Base-by-base conservation (phyloP, 2,888 invertebrate genomes). In the Dexiosoma caninum region DNA sequence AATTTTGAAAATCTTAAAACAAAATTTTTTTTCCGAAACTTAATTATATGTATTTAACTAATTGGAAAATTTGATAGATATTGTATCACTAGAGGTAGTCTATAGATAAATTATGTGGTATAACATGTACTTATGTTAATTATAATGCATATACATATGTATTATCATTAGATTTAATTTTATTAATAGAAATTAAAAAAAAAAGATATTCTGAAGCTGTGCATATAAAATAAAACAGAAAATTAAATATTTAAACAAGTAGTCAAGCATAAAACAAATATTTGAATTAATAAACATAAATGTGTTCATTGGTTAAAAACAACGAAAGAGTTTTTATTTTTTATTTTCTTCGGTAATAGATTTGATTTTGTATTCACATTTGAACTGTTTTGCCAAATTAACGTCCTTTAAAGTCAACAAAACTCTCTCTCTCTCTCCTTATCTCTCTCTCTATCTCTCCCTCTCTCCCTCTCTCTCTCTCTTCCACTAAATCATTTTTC, bases 271-370 rank as follows among this genome's bases (percentile, higher is more conserved):
- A 53, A 64, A 79, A 67, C 21, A 74, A 79, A 59, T 78, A 49
- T 59, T 70, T 77, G 30, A 77, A 57, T 51, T 42, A 51, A 78
- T 64, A 71, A 66, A 72, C 40, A 49, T 81, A 71, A 76, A 81
- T 81, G 76, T 81, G 80, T 81, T 81, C 80, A 81, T 67, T 76
- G 67, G 69, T 77, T 40, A 30, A 40, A 53, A 32, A 7, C 12
- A 30, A 40, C 2, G 8, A 37, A 16, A 12, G 16, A 42, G 44
- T 66, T 37, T 60, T 60, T 51, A 27, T 27, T 8, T 32, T 30
- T 53, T 16, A 9, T 53, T 32, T 32, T 7, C 16, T 32, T 49
- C 32, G 2, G 1, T 12, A 49, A 23, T 23, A n/a, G n/a, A n/a
- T n/a, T n/a, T n/a, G n/a, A n/a, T n/a, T n/a, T n/a, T n/a, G n/a